These are phyloP conservation scores for Colostygia pectinataria DNA, from an alignment of 2,888 invertebrate genomes.

Conservation along the genomic window DNA sequence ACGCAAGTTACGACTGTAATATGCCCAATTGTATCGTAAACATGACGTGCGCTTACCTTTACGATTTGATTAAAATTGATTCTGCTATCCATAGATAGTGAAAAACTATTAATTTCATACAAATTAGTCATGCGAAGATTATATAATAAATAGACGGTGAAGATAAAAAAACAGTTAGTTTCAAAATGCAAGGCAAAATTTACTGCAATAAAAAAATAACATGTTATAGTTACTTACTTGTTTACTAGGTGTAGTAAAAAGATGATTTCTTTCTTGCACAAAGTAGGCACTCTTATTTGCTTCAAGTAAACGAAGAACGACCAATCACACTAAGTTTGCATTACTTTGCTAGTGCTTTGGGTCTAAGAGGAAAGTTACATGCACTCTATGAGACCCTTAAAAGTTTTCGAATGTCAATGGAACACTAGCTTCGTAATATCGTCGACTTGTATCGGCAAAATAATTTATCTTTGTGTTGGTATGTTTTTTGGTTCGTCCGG, in stretches of 20 bases:
- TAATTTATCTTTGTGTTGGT: slow-evolving; percentile 21
- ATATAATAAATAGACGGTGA: no score
- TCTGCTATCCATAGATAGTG: slow-evolving; percentile 10
- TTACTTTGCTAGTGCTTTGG: slow-evolving; percentile 43
- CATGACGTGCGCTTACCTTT: slow-evolving; percentile 34
- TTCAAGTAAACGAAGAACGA: slow-evolving; percentile 42
- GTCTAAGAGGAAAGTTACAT: slow-evolving; percentile 67
- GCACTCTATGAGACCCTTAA: slow-evolving; percentile 61
- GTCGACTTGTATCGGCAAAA: slow-evolving; percentile 56
- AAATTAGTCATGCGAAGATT: not conserved
- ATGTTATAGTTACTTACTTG: no score
- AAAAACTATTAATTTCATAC: not conserved
- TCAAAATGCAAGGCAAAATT: no score
- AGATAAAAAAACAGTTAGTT: no score
- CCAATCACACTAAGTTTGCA: slow-evolving; percentile 57
- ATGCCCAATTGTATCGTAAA: slow-evolving; percentile 37
- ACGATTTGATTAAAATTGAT: slow-evolving; percentile 33
- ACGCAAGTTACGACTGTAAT: slow-evolving; percentile 37
- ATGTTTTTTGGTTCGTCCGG: no score
- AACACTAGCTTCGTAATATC: slow-evolving; percentile 65
- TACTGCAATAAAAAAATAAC: no score
- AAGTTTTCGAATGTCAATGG: slow-evolving; percentile 57
- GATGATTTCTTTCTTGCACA: no score
- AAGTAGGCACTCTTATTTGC: not conserved
- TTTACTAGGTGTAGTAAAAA: no score